A percentile compares a stretch with the other conserved stretches of the same genome.
These are phyloP conservation scores for Apocheima hispidaria DNA, from an alignment of 2,888 invertebrate genomes.

Conservation along the genomic window DNA sequence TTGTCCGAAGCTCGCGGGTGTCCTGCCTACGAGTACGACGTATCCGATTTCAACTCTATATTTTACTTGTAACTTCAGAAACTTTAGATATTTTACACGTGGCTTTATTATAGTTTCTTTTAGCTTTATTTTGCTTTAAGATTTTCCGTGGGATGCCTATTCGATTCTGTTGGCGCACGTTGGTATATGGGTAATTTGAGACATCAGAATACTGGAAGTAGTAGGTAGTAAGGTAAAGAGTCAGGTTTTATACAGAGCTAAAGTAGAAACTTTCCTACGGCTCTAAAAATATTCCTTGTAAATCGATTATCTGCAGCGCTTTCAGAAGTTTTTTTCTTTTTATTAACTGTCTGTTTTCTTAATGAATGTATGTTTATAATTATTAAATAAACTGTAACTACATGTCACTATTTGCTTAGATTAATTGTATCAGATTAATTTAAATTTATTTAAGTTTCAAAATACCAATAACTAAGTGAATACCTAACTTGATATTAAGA, in stretches of 20 bases:
- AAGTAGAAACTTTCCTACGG: not conserved
- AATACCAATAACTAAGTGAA: too few relatives aligned
- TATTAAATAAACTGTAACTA: too few relatives aligned
- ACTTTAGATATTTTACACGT: constrained; percentile 20
- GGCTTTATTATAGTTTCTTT: constrained; percentile 23
- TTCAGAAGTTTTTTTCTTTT: too few relatives aligned
- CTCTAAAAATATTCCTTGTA: too few relatives aligned
- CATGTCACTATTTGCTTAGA: too few relatives aligned
- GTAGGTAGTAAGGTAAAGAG: not conserved
- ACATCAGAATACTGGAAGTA: not conserved
- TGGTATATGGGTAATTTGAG: constrained; percentile 13
- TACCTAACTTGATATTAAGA: too few relatives aligned
- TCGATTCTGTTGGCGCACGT: not conserved
- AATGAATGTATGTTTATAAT: too few relatives aligned
- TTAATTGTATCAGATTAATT: too few relatives aligned
- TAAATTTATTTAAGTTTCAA: too few relatives aligned
- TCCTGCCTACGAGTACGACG: constrained; percentile 35
- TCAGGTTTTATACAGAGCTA: not conserved
- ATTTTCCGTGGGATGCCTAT: constrained; percentile 23
- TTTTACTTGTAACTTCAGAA: constrained; percentile 17
- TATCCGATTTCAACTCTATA: constrained; percentile 23
- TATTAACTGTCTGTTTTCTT: too few relatives aligned
- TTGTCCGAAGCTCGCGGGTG: constrained; percentile 41
- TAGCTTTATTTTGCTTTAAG: constrained; percentile 24
- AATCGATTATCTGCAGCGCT: too few relatives aligned